Evolutionary conservation across 1,140 invertebrate genomes (phyloP), one percentile per base, ranked within the genome.

Genomic region (Paralvinella palmiformis): DNA sequence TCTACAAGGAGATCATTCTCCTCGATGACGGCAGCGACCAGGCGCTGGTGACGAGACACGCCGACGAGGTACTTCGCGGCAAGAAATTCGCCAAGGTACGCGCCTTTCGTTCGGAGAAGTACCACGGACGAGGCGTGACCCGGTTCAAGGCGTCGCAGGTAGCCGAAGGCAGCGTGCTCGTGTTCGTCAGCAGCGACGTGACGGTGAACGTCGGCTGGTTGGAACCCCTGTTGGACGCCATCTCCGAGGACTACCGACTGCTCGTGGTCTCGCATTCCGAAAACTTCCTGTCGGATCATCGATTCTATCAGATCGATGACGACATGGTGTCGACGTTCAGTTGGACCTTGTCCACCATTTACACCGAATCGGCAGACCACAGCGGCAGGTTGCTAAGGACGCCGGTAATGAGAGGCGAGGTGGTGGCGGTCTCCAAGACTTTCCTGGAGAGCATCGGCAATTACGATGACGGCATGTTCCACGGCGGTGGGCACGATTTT

Each of bases 131-230:
- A 22, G 35, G 59, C 1, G 44, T 59, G 1, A 36, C 59, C 22
- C 29, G 59, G 17, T 56, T 62, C 59, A 66, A 66, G 31, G 50
- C 64, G 24, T 31, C 59, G 22, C 44, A 65, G 27, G 2, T 66
- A 24, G 64, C 64, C 24, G 57, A 52, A 31, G 64, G 64, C 13
- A 48, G 20, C n/a, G 48, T 62, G 37, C 53, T 66, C 32, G 52
- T 66, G 44, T 66, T 56, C 37, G n/a, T 66, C 36, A 31, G 33
- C 50, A 56, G 64, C 50, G 35, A 62, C 3, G 44, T 22, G 10
- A 48, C 62, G 20, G 64, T 66, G n/a, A 66, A 66, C 59, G 24
- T 27, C n/a, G 64, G 64, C 32, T 66, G 64, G 64, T 29, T 62
- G 24, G 37, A 66, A 35, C 64, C 64, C 1, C 64, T 66, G 27